These are phyloP conservation scores for Acromyrmex charruanus DNA, from an alignment of 1,140 invertebrate genomes.

Conservation along the genomic window DNA sequence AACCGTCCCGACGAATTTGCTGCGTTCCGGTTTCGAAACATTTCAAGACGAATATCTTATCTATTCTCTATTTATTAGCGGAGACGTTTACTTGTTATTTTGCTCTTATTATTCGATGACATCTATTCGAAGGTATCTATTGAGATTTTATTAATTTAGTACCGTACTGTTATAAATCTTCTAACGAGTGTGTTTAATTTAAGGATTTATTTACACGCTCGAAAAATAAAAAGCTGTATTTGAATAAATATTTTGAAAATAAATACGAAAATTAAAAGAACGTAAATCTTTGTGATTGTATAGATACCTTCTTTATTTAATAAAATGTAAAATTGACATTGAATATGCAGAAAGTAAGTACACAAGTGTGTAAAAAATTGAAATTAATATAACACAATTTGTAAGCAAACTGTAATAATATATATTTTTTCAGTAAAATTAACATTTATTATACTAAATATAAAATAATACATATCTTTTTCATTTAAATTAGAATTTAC, in stretches of 20 bases:
- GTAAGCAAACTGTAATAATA: too few relatives aligned
- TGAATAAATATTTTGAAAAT: slow-evolving; percentile 1
- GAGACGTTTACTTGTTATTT: background rate
- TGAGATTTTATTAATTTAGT: background rate
- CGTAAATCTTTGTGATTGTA: background rate
- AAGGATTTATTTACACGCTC: background rate
- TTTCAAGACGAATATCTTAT: background rate
- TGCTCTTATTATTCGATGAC: background rate
- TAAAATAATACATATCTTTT: too few relatives aligned
- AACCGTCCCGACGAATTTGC: background rate
- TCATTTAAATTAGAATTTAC: too few relatives aligned
- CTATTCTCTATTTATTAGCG: background rate
- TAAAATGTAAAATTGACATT: background rate
- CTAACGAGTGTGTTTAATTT: background rate
- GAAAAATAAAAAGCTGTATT: background rate
- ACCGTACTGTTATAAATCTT: background rate
- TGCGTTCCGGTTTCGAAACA: background rate
- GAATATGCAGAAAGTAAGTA: too few relatives aligned
- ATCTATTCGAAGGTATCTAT: background rate
- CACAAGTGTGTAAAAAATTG: too few relatives aligned
- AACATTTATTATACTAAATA: too few relatives aligned
- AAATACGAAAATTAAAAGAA: background rate
- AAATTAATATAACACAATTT: too few relatives aligned
- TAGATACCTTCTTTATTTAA: background rate
- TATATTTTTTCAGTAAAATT: too few relatives aligned